These are phyloP conservation scores for Tuberolachnus salignus DNA, from an alignment of 2,888 invertebrate species.

Conservation along the genomic window DNA sequence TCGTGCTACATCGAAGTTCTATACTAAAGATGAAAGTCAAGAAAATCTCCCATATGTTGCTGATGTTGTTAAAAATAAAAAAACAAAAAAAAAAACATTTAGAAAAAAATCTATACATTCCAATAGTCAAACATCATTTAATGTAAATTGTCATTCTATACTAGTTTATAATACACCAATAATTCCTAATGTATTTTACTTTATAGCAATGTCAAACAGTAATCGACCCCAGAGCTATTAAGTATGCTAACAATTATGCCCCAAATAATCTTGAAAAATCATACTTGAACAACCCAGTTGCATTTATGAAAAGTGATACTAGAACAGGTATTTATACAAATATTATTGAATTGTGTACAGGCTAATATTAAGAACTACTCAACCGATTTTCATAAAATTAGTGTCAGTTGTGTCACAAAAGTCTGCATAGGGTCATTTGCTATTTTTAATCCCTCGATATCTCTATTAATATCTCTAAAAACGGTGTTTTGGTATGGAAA, in stretches of 20 bases:
- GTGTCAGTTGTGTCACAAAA: too few relatives aligned
- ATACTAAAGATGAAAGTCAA: constrained; percentile 44
- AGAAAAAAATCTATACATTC: constrained; percentile 34
- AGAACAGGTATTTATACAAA: constrained; percentile 19
- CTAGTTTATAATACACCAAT: background rate
- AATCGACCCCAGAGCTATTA: background rate
- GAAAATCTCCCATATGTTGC: constrained; percentile 47
- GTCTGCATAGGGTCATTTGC: too few relatives aligned
- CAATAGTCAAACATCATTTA: background rate
- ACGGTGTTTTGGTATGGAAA: too few relatives aligned
- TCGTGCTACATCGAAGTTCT: constrained; percentile 49
- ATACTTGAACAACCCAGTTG: constrained; percentile 39
- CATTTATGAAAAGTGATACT: constrained; percentile 32
- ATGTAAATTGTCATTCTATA: background rate
- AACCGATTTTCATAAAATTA: too few relatives aligned
- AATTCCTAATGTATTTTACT: background rate
- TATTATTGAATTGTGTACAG: too few relatives aligned
- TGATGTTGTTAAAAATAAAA: constrained; percentile 19
- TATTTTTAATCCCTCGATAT: too few relatives aligned
- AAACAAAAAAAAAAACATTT: constrained; percentile 8
- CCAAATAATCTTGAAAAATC: constrained; percentile 47
- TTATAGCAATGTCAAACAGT: background rate
- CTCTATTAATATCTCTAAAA: too few relatives aligned
- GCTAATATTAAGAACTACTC: too few relatives aligned
- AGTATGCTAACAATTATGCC: constrained; percentile 17